Percentiles rank a stretch among this genome's conserved stretches.
Evolutionary conservation across 2,888 invertebrate species (phyloP).

Genomic region (Plebejus anna): DNA sequence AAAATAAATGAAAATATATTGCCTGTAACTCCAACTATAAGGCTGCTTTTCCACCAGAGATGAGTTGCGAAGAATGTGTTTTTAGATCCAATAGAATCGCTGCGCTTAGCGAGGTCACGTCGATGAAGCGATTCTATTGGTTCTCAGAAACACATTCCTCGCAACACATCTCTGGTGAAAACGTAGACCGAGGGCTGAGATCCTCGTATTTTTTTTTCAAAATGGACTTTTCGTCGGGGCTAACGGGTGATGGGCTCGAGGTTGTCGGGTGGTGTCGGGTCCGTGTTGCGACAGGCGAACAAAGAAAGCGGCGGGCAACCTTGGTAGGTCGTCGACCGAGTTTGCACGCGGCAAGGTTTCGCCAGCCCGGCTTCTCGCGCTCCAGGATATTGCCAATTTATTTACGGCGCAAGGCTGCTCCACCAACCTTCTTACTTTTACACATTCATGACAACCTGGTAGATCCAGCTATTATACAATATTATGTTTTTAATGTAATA

Average conservation of each 20-base stretch:
- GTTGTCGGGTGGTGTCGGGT: conserved; percentile 48
- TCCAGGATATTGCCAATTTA: conserved; percentile 78
- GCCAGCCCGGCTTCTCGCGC: conserved; percentile 76
- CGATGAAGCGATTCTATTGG: too few species aligned
- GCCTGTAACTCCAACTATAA: too few species aligned
- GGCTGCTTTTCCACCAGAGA: too few species aligned
- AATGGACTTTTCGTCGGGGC: conserved; percentile 38
- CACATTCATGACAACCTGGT: conserved; percentile 29
- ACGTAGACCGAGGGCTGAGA: too few species aligned
- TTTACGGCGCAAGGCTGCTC: conserved; percentile 73
- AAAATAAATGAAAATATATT: too few species aligned
- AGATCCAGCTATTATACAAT: not conserved
- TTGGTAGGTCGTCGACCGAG: conserved; percentile 77
- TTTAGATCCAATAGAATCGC: too few species aligned
- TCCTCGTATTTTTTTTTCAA: not conserved
- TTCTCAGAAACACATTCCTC: too few species aligned
- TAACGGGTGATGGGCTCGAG: conserved; percentile 60
- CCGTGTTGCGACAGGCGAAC: conserved; percentile 69
- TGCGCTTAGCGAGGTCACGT: too few species aligned
- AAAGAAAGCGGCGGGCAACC: conserved; percentile 76
- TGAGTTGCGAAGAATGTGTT: too few species aligned
- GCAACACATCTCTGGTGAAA: too few species aligned
- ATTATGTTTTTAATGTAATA: not conserved
- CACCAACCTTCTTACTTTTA: conserved; percentile 67
- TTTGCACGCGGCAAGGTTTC: conserved; percentile 79